Percentiles rank a stretch among this genome's conserved stretches.
phyloP scores from a whole-genome alignment of 2,797 vertebrate genomes.

The Xenopus petersii region DNA sequence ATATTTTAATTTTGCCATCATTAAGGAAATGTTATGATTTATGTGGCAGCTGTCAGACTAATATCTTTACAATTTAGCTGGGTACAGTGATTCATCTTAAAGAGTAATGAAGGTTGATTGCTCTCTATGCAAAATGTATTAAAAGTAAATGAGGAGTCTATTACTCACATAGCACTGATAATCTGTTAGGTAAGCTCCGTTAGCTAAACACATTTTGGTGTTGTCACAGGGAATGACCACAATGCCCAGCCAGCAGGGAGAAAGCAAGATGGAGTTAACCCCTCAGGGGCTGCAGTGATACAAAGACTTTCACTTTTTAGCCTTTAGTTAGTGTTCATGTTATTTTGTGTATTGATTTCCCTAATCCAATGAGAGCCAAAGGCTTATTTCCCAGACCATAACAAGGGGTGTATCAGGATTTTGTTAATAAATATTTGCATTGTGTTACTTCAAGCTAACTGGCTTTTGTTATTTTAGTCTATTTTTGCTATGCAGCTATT shows the following conservation, averaged over 20 bases:
- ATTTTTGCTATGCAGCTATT: too few species aligned
- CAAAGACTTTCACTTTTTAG: neutral
- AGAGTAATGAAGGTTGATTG: conserved; percentile 92
- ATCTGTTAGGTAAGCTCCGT: conserved; percentile 88
- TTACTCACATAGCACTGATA: conserved; percentile 88
- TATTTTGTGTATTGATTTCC: neutral
- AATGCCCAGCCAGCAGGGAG: conserved; percentile 19
- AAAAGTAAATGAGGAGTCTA: conserved; percentile 97
- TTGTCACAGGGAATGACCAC: conserved; percentile 57
- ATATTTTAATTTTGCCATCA: conserved; percentile 79
- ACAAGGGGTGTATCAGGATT: too few species aligned
- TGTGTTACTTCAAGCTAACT: too few species aligned
- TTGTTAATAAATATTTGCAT: too few species aligned
- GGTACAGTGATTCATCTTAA: conserved; percentile 91
- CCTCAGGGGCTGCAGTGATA: neutral
- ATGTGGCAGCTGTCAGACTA: conserved; percentile 85
- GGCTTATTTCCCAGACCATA: too few species aligned
- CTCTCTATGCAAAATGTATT: conserved; percentile 97
- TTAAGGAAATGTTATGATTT: conserved; percentile 87
- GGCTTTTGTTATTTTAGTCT: too few species aligned
- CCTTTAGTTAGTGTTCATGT: neutral
- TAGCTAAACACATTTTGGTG: conserved; percentile 85
- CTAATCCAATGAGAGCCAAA: neutral
- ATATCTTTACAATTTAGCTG: conserved; percentile 88
- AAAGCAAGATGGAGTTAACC: conserved; percentile 20